These are phyloP conservation scores for Paguma larvata DNA, from an alignment of 2,797 vertebrate genomes.

Conservation along the genomic window DNA sequence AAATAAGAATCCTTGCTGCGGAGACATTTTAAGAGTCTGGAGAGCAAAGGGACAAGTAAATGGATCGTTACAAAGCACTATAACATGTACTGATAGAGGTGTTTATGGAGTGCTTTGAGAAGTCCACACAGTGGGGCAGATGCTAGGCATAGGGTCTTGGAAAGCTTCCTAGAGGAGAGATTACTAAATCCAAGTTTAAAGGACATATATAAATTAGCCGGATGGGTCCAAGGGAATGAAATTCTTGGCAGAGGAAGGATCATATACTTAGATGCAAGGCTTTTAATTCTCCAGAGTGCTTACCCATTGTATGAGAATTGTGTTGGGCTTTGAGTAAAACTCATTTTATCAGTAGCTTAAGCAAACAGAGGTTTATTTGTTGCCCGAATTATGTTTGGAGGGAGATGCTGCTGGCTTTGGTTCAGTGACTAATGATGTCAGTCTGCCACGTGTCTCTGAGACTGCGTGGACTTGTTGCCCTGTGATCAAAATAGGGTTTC, in stretches of 20 bases:
- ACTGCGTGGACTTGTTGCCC: background rate
- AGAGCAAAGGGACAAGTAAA: conserved; percentile 29
- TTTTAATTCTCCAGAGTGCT: conserved; percentile 61
- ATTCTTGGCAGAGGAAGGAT: conserved; percentile 58
- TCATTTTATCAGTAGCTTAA: conserved; percentile 38
- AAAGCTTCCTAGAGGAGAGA: conserved; percentile 55
- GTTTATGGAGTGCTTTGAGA: conserved; percentile 14
- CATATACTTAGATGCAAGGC: background rate
- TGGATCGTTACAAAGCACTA: conserved; percentile 5
- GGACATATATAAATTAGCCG: conserved; percentile 14
- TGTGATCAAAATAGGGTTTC: background rate
- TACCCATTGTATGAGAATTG: conserved; percentile 33
- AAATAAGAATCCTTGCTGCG: conserved; percentile 5
- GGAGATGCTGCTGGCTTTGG: background rate
- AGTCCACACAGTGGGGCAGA: background rate
- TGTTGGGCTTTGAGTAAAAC: conserved; percentile 22
- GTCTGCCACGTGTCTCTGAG: background rate
- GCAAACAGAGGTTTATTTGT: background rate
- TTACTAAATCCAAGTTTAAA: conserved; percentile 49
- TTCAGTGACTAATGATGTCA: background rate
- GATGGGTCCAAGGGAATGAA: conserved; percentile 42
- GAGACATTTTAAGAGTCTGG: conserved; percentile 38
- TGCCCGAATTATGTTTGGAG: background rate
- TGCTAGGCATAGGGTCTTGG: background rate
- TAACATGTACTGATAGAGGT: background rate